phyloP scores from a whole-genome alignment of 2,888 invertebrate genomes.

The Orgyia antiqua region DNA sequence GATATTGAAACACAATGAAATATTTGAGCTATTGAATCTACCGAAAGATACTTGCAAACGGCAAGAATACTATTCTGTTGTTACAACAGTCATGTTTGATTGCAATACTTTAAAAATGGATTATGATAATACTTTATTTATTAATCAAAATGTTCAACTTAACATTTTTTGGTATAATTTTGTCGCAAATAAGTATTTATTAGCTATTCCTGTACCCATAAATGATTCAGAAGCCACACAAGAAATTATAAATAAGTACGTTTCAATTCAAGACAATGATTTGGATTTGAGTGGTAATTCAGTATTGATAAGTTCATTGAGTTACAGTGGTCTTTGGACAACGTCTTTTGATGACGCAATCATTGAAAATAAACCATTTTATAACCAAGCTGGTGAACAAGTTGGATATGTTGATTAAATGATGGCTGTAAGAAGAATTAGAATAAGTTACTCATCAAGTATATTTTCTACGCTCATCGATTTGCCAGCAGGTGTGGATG shows the following conservation, averaged over 20 bases:
- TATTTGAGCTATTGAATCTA: constrained; percentile 20
- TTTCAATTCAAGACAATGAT: constrained; percentile 11
- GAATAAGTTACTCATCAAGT: constrained; percentile 8
- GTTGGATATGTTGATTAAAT: constrained; percentile 26
- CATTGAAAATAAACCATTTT: constrained; percentile 21
- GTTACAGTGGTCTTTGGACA: constrained; percentile 23
- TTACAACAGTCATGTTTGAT: constrained; percentile 6
- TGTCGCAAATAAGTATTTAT: constrained; percentile 13
- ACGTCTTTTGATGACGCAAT: constrained; percentile 21
- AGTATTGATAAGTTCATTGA: constrained; percentile 22
- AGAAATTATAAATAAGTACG: constrained; percentile 9
- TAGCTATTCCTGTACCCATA: constrained; percentile 14
- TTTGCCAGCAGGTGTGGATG: constrained; percentile 19
- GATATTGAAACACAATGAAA: constrained; percentile 13
- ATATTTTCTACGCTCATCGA: constrained; percentile 16
- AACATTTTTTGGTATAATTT: constrained; percentile 22
- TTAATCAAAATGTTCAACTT: constrained; percentile 19
- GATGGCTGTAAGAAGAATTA: constrained; percentile 16
- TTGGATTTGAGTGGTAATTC: constrained; percentile 25
- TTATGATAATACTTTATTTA: constrained; percentile 18
- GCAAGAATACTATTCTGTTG: constrained; percentile 20
- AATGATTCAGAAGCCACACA: constrained; percentile 11
- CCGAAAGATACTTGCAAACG: constrained; percentile 23
- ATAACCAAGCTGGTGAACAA: constrained; percentile 13
- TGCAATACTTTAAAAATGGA: constrained; percentile 14